Evolutionary conservation across 1,140 invertebrate species (phyloP).

Genomic region (Maniola jurtina): DNA sequence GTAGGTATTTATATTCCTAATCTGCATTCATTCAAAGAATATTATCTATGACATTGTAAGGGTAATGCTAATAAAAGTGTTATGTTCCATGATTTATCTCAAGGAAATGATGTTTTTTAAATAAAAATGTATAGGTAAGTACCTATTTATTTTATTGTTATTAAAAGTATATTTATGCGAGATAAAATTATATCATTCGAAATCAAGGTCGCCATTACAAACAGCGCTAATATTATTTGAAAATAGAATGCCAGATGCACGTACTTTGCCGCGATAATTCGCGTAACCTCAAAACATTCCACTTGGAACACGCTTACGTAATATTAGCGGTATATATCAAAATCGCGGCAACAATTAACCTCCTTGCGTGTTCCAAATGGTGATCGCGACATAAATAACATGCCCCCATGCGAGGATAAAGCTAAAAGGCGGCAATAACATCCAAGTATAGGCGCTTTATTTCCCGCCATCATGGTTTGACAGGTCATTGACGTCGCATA

Average conservation of each 20-base stretch:
- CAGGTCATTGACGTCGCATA: slow-evolving; percentile 73
- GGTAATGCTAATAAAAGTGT: background rate
- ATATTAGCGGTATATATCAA: slow-evolving; percentile 36
- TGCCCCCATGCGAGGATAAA: slow-evolving; percentile 21
- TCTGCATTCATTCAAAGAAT: background rate
- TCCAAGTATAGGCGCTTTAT: slow-evolving; percentile 38
- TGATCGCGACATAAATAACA: slow-evolving; percentile 30
- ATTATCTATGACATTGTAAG: background rate
- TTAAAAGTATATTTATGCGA: background rate
- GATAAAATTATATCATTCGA: background rate
- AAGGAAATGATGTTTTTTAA: background rate
- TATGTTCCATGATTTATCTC: background rate
- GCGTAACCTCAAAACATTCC: slow-evolving; percentile 59
- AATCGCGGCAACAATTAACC: slow-evolving; percentile 28
- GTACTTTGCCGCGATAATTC: slow-evolving; percentile 31
- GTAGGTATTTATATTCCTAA: background rate
- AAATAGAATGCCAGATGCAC: slow-evolving; percentile 30
- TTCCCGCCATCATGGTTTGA: slow-evolving; percentile 76
- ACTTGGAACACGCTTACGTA: slow-evolving; percentile 49
- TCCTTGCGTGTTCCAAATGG: slow-evolving; percentile 23
- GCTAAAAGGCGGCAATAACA: slow-evolving; percentile 34
- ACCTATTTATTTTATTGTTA: too few species aligned
- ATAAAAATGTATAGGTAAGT: background rate
- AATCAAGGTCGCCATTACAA: slow-evolving; percentile 31
- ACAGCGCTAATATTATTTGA: slow-evolving; percentile 30